Base-by-base conservation (phyloP, 92 coral and sea anemone species). In the Porites divaricata region DNA sequence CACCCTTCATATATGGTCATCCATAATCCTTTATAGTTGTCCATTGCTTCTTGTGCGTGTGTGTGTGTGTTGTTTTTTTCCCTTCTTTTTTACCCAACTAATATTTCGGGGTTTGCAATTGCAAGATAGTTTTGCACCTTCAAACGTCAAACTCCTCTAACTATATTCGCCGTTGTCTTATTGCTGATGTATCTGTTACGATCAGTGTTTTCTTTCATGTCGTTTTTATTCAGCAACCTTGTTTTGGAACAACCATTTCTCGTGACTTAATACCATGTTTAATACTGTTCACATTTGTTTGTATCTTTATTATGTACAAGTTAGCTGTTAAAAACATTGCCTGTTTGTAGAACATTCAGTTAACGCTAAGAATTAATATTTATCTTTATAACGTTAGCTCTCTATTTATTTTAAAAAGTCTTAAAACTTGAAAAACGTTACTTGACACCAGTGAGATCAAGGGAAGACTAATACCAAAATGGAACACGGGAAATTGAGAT, bases 371-470 rank as follows among this genome's bases (percentile, higher is more conserved):
- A 77, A 67, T 63, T 20, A 21, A 22, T 64, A 78, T 78, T 67
- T 79, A 66, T 67, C 63, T 79, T 67, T 5, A 25, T 51, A 10
- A 25, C 26, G 50, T 64, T 64, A 57, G 51, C 24, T 64, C 72
- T 54, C 45, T 78, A 78, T 78, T 78, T 78, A 78, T 78, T 64
- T 35, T 35, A 35, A 35, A 35, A 35, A 35, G 45, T 35, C 45
- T 35, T 23, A 50, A 35, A 65, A 51, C 12, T 8, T 23, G 48
- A 75, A 75, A 75, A 23, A n/a, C n/a, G 49, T 26, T 62, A 13
- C 79, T 57, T 22, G 45, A 45, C 8, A 20, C 78, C 24, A 35
- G 56, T 50, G 83, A 73, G 10, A 48, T 16, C 15, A 65, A 48
- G 73, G 83, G 74, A 78, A 65, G 9, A 6, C 11, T 76, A 58